Evolutionary conservation across 2,797 vertebrate species (phyloP).

Genomic region (Cossypha niveicapilla): DNA sequence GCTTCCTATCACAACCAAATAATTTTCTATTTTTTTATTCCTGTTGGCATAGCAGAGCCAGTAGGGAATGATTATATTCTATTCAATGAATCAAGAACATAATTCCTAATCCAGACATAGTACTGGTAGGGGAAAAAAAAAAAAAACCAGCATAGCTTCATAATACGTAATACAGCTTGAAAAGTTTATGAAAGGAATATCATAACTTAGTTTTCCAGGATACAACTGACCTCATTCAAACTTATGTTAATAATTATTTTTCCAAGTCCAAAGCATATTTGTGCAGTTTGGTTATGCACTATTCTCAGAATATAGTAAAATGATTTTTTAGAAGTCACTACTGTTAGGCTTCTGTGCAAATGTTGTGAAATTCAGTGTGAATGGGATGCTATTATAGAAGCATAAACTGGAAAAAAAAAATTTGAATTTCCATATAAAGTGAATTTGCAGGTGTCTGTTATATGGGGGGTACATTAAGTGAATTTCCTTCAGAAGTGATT

Average conservation of each 20-base stretch:
- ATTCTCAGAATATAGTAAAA: neutral
- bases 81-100: conserved; percentile 5
- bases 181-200: neutral
- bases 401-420: neutral
- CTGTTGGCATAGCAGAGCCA: neutral
- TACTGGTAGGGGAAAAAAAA: neutral
- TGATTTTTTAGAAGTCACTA: neutral
- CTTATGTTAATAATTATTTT: conserved; percentile 11
- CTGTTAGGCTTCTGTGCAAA: neutral
- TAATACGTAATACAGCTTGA: neutral
- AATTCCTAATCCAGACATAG: neutral
- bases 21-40: conserved; percentile 23
- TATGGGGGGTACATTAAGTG: neutral
- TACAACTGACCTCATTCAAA: neutral
- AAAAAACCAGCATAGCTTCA: neutral
- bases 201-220: neutral
- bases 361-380: neutral
- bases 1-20: conserved; percentile 13
- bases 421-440: neutral
- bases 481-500: neutral
- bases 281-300: neutral
- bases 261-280: neutral
- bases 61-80: neutral
- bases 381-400: neutral
- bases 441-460: neutral